These are phyloP conservation scores for Lagenorhynchus albirostris DNA, from an alignment of 2,113 vertebrate species.

Conservation along the genomic window DNA sequence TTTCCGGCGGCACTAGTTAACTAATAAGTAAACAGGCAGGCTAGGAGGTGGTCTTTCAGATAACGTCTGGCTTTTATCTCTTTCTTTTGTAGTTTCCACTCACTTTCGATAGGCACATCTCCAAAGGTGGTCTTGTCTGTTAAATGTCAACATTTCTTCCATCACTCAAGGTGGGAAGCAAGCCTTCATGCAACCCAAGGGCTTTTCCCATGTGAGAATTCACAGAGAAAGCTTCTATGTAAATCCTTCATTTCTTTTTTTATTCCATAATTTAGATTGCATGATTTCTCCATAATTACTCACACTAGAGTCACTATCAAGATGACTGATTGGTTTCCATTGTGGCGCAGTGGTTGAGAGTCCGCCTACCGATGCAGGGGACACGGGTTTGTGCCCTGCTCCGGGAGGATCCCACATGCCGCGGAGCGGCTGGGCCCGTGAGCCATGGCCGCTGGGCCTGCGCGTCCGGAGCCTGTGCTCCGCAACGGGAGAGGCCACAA, in stretches of 20 bases:
- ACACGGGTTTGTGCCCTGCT: no score
- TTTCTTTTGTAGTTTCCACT: not conserved
- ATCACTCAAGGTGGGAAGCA: not conserved
- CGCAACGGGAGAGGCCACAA: no score
- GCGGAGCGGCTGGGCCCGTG: no score
- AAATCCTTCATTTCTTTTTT: not conserved
- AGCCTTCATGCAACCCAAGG: not conserved
- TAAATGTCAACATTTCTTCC: not conserved
- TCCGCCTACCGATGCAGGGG: no score
- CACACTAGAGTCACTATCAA: not conserved
- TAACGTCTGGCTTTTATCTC: not conserved
- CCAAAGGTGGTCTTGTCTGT: not conserved
- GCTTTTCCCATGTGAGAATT: not conserved
- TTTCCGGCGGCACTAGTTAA: not conserved
- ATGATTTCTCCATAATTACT: not conserved
- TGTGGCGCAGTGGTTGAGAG: no score
- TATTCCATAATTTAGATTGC: not conserved
- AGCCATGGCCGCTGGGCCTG: no score
- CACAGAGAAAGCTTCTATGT: not conserved
- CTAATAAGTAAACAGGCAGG: not conserved
- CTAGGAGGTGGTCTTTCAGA: not conserved
- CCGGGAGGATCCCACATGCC: no score
- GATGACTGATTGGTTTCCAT: not conserved
- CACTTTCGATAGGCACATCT: not conserved
- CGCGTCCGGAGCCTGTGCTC: no score